Evolutionary conservation across 2,888 invertebrate species (phyloP), one percentile per base, ranked within the genome.

Genomic region (Lepidochitona cinerea): DNA sequence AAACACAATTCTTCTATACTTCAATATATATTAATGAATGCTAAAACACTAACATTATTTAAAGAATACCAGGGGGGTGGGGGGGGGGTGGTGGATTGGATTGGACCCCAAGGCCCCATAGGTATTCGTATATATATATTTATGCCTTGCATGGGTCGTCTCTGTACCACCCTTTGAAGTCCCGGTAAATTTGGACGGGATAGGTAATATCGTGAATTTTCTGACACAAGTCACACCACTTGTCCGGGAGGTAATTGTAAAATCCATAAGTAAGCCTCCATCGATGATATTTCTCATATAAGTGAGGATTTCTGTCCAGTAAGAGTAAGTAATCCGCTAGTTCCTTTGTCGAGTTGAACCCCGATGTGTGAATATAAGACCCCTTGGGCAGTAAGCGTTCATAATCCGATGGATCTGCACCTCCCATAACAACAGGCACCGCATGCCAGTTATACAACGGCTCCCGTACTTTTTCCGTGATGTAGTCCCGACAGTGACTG

Each of bases 351-450:
- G 66, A 66, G 2, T 36, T 37, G 26, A 66, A 66, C 5, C 66
- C 66, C 2, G 35, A 35, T 7, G 37, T n/a, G 26, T 66, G 37
- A 26, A 66, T 66, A 36, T 37, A 66, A 1, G 66, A 66, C 14
- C 37, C 23, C 14, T 14, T 35, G 5, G 66, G 66, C 4, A 37
- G 18, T 18, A 66, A 9, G 14, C 14, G 14, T 35, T 37, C 37
- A 26, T 66, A 66, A 9, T 66, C 66, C 1, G 18, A 18, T 1
- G 37, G 37, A n/a, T 37, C 37, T 14, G 37, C 66, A 14, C 66
- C 66, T 2, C 66, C 66, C 66, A 66, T 66, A 1, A 66, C 66
- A 18, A 66, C 66, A 23, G 66, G 66, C 35, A 66, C 66, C 2
- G 37, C 3, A 7, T 36, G 1, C 66, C 66, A 66, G 2, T 2